Conservation (phyloP, 2,113 vertebrate genomes). For the Vulpes lagopus region DNA sequence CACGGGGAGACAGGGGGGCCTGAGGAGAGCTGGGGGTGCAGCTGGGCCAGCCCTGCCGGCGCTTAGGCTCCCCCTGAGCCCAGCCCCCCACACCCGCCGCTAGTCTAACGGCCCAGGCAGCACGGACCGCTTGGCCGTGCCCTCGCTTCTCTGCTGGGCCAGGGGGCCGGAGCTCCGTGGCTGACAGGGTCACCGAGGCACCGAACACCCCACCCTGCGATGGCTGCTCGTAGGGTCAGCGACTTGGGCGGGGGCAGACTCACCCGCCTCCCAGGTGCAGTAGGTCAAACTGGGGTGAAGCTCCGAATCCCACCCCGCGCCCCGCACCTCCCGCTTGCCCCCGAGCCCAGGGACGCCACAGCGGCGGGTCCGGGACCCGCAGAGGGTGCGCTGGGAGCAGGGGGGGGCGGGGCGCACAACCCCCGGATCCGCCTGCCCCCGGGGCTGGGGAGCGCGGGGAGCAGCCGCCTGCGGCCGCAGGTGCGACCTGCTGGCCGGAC, state of each 20-base stretch:
- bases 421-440: accelerated
- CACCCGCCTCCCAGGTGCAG: background rate
- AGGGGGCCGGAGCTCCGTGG: background rate
- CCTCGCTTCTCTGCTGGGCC: background rate
- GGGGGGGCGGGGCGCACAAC: background rate
- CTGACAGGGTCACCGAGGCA: background rate
- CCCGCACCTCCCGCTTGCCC: background rate
- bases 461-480: accelerated
- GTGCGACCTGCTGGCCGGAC: accelerated
- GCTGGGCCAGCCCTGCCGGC: background rate
- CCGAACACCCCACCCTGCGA: background rate
- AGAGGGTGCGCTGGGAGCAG: background rate
- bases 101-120: background rate
- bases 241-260: background rate
- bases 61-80: background rate
- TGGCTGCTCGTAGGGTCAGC: background rate
- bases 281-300: background rate
- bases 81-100: background rate
- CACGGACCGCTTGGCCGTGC: accelerated
- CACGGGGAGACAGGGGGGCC: background rate
- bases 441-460: accelerated
- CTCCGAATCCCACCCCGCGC: background rate
- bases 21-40: no score
- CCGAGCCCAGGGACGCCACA: background rate
- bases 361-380: background rate